A percentile compares a stretch with the other conserved stretches of the same genome.
Conservation (phyloP, 2,797 vertebrate species). For the Neosalanx taihuensis region DNA sequence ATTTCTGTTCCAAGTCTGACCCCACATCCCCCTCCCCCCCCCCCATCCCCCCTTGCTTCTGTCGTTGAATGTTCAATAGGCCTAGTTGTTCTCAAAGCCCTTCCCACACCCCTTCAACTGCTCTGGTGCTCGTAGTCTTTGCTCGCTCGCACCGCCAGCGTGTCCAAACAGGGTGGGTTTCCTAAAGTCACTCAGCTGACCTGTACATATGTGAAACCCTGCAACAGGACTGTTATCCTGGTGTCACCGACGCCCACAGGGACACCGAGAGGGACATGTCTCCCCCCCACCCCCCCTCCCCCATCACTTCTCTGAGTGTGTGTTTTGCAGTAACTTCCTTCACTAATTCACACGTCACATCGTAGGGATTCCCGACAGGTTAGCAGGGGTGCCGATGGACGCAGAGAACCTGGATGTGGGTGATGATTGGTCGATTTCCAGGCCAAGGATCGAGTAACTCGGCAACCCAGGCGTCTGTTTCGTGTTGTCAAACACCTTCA, state of each 20-base stretch:
- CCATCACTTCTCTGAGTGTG: not conserved
- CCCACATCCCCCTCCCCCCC: constrained; percentile 7
- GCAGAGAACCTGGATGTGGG: not conserved
- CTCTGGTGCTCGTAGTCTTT: constrained; percentile 70
- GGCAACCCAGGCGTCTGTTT: not conserved
- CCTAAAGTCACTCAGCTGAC: constrained; percentile 33
- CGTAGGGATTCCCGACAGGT: not conserved
- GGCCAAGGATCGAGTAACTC: not conserved
- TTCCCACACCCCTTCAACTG: constrained; percentile 50
- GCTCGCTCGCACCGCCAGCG: constrained; percentile 53
- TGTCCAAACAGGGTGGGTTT: constrained; percentile 23
- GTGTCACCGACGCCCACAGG: not conserved
- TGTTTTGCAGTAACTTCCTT: not conserved
- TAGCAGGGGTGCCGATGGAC: not conserved
- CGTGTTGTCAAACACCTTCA: not conserved
- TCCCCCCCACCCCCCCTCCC: not conserved
- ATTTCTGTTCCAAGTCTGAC: constrained; percentile 63
- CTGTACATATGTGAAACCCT: not conserved
- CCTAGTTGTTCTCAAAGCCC: constrained; percentile 58
- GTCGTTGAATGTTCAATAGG: constrained; percentile 73
- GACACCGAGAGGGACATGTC: not conserved
- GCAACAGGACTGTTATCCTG: not conserved
- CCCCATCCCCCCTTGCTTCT: constrained; percentile 54
- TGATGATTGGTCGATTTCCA: not conserved
- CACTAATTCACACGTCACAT: not conserved